phyloP scores from a whole-genome alignment of 2,113 vertebrate species.

The Apteryx mantelli region DNA sequence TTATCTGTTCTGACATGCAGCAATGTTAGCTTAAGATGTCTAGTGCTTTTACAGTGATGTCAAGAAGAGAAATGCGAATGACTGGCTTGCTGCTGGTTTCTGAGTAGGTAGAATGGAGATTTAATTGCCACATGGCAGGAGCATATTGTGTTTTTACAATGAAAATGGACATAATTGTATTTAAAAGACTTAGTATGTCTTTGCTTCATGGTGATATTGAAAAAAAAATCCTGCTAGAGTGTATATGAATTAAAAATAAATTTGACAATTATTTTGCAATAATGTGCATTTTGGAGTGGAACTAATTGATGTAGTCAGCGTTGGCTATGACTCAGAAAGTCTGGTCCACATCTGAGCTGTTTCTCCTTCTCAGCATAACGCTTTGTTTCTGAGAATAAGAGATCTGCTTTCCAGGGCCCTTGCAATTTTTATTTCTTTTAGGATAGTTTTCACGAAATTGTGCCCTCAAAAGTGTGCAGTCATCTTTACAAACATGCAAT shows the following conservation, averaged over 20 bases:
- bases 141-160: background rate
- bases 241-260: background rate
- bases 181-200: background rate
- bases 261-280: background rate
- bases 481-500: background rate
- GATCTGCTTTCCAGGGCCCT: background rate
- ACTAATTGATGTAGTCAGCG: background rate
- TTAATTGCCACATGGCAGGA: rapidly evolving
- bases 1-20: background rate
- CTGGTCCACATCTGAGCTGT: background rate
- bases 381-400: background rate
- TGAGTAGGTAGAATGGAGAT: background rate
- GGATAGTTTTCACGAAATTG: background rate
- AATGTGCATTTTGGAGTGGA: background rate
- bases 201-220: background rate
- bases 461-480: background rate
- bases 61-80: background rate
- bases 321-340: background rate
- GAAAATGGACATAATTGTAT: background rate
- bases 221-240: background rate
- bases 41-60: background rate
- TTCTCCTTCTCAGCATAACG: background rate
- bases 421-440: background rate
- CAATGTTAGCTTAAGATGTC: background rate
- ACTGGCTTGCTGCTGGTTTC: background rate